phyloP scores from a whole-genome alignment of 2,888 invertebrate genomes.

The Chalcosyrphus nemorum region DNA sequence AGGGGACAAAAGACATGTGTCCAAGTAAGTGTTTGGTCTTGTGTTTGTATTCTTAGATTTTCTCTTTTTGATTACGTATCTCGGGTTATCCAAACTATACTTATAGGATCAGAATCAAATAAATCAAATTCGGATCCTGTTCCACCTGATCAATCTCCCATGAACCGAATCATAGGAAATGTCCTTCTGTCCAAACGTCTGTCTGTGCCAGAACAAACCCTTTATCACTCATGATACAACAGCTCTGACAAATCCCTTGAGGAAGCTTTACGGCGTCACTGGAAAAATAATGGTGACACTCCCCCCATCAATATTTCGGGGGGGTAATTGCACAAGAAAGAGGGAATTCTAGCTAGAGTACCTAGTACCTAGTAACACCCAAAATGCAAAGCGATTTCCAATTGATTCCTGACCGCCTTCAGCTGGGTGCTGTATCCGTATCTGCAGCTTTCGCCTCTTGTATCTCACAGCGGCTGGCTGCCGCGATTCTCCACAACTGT shows the following conservation, averaged over 20 bases:
- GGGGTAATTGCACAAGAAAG: constrained; percentile 13
- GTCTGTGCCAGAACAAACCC: not conserved
- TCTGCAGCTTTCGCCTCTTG: constrained; percentile 21
- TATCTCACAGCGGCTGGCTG: not conserved
- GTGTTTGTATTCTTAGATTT: no score
- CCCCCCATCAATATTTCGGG: constrained; percentile 40
- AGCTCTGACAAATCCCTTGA: constrained; percentile 33
- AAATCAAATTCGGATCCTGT: no score
- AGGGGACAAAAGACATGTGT: no score
- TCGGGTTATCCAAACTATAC: no score
- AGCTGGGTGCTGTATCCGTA: constrained; percentile 36
- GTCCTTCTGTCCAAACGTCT: not conserved
- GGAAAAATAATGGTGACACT: constrained; percentile 51
- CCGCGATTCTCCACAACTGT: not conserved
- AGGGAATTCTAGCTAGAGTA: constrained; percentile 28
- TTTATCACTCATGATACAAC: not conserved
- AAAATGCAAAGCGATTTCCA: constrained; percentile 66
- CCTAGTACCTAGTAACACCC: no score
- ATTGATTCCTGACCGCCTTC: constrained; percentile 67
- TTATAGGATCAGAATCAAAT: no score
- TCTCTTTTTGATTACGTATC: no score
- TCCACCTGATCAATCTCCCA: no score
- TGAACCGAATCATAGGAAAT: not conserved
- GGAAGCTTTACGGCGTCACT: constrained; percentile 6
- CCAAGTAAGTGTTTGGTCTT: no score